phyloP scores from a whole-genome alignment of 2,888 invertebrate species.

The Luffia ferchaultella region DNA sequence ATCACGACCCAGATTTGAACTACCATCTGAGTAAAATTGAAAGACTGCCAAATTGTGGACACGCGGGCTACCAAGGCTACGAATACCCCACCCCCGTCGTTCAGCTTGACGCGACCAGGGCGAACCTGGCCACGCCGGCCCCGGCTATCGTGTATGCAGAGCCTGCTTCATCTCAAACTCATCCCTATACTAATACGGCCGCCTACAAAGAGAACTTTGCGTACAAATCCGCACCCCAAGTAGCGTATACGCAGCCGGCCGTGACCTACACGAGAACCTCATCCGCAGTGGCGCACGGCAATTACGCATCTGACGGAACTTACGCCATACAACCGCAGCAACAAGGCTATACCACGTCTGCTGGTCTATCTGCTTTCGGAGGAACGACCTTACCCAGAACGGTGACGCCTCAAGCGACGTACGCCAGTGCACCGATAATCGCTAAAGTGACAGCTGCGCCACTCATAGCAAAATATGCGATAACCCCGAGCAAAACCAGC shows the following conservation, averaged over 20 bases:
- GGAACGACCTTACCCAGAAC: constrained; percentile 29
- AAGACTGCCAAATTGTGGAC: constrained; percentile 30
- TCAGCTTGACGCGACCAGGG: constrained; percentile 49
- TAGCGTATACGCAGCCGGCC: constrained; percentile 2
- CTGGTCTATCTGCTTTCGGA: constrained; percentile 48
- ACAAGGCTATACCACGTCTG: constrained; percentile 64
- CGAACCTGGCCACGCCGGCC: constrained; percentile 25
- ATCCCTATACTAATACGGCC: background rate
- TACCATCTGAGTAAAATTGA: constrained; percentile 52
- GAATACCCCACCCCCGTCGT: constrained; percentile 61
- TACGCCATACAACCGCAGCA: constrained; percentile 30
- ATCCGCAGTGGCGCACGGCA: constrained; percentile 37
- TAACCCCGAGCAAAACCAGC: constrained; percentile 36
- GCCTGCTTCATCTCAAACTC: background rate
- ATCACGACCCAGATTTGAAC: constrained; percentile 56
- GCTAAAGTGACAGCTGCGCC: constrained; percentile 56
- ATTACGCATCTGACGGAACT: constrained; percentile 59
- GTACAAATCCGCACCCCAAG: background rate
- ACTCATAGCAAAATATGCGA: constrained; percentile 40
- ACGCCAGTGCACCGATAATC: constrained; percentile 60
- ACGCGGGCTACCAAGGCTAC: constrained; percentile 43
- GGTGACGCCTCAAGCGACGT: constrained; percentile 46
- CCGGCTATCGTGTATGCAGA: background rate
- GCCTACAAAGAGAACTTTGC: background rate
- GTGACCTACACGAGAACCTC: constrained; percentile 10